Evolutionary conservation across 2,113 vertebrate genomes (phyloP).

Genomic region (Oophaga pumilio): DNA sequence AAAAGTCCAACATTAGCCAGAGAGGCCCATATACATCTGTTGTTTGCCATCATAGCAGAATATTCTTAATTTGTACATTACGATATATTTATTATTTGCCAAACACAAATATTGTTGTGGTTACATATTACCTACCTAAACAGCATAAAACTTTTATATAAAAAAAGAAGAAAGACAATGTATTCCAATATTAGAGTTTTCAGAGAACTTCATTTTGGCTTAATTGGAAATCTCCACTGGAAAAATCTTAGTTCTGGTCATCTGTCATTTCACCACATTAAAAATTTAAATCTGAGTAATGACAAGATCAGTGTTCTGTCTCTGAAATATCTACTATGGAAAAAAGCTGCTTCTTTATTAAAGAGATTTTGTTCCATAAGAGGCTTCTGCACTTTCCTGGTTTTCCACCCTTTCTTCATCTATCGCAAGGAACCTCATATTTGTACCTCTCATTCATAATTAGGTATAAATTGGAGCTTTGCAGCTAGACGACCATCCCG

Average conservation of each 20-base stretch:
- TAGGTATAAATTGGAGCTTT: slow-evolving; percentile 49
- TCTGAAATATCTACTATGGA: not conserved
- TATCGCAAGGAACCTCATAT: slow-evolving; percentile 39
- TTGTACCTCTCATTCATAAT: slow-evolving; percentile 48
- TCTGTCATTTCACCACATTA: slow-evolving; percentile 35
- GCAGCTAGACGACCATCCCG: slow-evolving; percentile 11
- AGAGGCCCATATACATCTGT: too few species aligned
- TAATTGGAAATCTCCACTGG: slow-evolving; percentile 28
- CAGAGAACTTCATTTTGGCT: not conserved
- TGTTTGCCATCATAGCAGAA: too few species aligned
- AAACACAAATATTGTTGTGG: not conserved
- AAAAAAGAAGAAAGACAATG: not conserved
- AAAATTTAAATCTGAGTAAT: slow-evolving; percentile 36
- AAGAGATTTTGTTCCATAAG: not conserved
- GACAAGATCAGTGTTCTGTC: slow-evolving; percentile 20
- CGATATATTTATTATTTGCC: too few species aligned
- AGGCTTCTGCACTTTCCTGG: not conserved
- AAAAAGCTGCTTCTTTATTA: not conserved
- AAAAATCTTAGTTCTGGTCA: not conserved
- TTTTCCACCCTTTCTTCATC: not conserved
- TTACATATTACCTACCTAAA: not conserved
- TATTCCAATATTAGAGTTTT: not conserved
- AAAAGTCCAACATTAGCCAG: too few species aligned
- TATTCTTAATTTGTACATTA: too few species aligned
- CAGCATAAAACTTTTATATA: not conserved